Base-by-base conservation (phyloP, 2,888 invertebrate genomes). In the Strigamia transsilvanica region DNA sequence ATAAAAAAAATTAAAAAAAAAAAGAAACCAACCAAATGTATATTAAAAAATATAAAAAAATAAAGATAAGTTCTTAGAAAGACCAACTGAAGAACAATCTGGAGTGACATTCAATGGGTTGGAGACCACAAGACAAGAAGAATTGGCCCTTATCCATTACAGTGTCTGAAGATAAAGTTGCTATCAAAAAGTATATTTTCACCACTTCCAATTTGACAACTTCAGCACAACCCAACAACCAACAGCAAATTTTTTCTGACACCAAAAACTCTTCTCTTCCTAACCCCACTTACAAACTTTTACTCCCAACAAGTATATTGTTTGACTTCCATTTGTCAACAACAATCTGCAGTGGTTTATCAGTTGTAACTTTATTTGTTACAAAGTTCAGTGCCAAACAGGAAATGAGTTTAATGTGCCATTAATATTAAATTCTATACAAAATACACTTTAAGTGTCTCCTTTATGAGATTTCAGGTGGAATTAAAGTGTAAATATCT, bases 321-420 rank as follows among this genome's bases (percentile, higher is more conserved):
- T 27, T 27, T 27, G 27, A 27, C 27, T 27, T 27, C 27, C 27
- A 27, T 27, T 27, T n/a, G 27, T 27, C 27, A 27, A 27, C 27
- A 27, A 27, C 27, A 27, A 27, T 27, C 27, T n/a, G 15, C n/a
- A 9, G 51, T 51, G 51, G 2, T n/a, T 51, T 51, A 51, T 51
- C 51, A 51, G n/a, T 51, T 51, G 6, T n/a, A 51, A 51, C 51
- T 51, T 51, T 51, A 51, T 51, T 13, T 51, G 51, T 27, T 27
- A 27, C 27, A 56, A 56, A 56, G 21, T n/a, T 18, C 21, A 4
- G 2, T 12, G 27, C 27, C 66, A 73, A 32, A 73, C 23, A 73
- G 73, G 73, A 73, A 73, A 73, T 66, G 23, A 66, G 15, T 66
- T 10, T 66, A 27, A 66, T 27, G 73, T 27, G 32, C 73, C 13